Percentiles rank a stretch among this genome's conserved stretches.
Evolutionary conservation across 2,113 vertebrate species (phyloP).

Genomic region (Corynorhinus townsendii): DNA sequence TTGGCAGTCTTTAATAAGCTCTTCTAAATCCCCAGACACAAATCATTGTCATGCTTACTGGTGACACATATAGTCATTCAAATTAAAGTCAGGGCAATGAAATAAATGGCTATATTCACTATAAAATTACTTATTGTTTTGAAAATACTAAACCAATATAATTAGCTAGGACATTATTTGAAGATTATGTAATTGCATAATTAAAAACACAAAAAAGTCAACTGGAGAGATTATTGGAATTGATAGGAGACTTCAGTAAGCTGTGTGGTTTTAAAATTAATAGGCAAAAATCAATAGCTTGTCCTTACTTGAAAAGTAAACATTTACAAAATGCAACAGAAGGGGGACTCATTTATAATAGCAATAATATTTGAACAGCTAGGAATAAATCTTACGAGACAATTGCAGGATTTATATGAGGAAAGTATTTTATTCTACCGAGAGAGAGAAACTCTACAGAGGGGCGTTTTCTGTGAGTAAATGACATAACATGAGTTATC

Average conservation of each 20-base stretch:
- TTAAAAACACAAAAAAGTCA: not conserved
- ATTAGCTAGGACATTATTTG: not conserved
- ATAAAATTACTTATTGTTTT: not conserved
- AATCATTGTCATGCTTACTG: not conserved
- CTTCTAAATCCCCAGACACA: not conserved
- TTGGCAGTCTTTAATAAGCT: not conserved
- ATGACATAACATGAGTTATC: not conserved
- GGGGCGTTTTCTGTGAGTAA: not conserved
- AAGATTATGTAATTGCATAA: not conserved
- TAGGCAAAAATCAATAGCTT: not conserved
- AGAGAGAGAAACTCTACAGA: not conserved
- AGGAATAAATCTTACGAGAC: not conserved
- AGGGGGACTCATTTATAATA: not conserved
- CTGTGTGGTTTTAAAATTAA: not conserved
- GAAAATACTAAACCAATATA: not conserved
- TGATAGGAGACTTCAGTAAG: not conserved
- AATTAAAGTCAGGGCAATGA: not conserved
- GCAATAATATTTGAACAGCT: not conserved
- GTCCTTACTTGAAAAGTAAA: not conserved
- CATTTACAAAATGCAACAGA: not conserved
- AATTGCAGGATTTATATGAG: not conserved
- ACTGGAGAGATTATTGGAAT: not conserved
- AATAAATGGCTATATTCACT: accelerated
- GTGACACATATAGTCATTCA: not conserved
- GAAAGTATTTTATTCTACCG: not conserved